These are phyloP conservation scores for Meriones psammophilus DNA, from an alignment of 2,797 vertebrate genomes.

Conservation along the genomic window DNA sequence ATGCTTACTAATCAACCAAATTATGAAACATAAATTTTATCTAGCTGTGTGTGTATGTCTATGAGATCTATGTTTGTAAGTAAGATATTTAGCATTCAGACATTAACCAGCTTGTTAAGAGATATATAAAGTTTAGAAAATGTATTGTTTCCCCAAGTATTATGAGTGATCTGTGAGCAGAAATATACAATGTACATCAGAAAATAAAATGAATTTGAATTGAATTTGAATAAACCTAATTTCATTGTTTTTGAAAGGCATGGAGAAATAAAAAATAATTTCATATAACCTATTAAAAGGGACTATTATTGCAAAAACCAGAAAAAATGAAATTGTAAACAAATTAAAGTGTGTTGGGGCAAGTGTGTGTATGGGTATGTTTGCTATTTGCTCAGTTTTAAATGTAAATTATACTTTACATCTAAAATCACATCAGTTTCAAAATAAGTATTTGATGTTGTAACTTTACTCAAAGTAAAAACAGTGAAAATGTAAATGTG, in stretches of 20 bases:
- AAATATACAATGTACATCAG: not conserved
- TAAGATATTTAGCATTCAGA: not conserved
- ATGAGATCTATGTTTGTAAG: not conserved
- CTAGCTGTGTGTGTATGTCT: not conserved
- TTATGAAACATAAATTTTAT: not conserved
- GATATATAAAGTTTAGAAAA: conserved; percentile 33
- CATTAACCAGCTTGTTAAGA: not conserved
- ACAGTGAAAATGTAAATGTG: not conserved
- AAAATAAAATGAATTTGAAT: conserved; percentile 52
- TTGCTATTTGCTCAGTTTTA: not conserved
- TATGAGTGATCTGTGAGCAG: conserved; percentile 6
- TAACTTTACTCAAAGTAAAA: conserved; percentile 34
- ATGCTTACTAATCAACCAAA: not conserved
- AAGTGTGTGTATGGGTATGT: not conserved
- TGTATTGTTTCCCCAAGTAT: not conserved
- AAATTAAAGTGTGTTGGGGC: not conserved
- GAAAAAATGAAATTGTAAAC: conserved; percentile 35
- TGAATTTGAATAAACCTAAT: not conserved
- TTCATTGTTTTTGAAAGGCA: not conserved
- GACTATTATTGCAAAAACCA: not conserved
- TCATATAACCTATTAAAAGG: not conserved
- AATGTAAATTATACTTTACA: conserved; percentile 39
- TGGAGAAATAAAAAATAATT: not conserved
- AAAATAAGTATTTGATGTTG: conserved; percentile 17
- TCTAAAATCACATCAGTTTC: conserved; percentile 20